Base-by-base conservation (phyloP, 2,113 vertebrate species). In the Sceloporus tristichus region DNA sequence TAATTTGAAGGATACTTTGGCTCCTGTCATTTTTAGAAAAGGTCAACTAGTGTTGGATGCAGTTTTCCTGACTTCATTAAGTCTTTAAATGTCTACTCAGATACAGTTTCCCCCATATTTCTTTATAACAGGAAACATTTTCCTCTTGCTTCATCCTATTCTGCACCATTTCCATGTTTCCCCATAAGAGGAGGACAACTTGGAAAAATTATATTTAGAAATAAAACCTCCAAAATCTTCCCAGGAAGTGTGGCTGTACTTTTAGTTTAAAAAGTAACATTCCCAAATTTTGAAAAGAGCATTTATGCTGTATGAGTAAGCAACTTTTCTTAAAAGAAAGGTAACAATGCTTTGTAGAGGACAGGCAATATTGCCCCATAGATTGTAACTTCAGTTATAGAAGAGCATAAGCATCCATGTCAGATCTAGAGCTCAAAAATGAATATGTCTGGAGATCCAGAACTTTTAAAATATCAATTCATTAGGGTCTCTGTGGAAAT, bases 11-110 rank as follows among this genome's bases (percentile, higher is more conserved):
- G 25, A 87, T 48, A 25, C 19, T 82, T 75, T 87, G 70, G 42
- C 70, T 82, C 79, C 79, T 82, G 56, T 76, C 71, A 82, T 73
- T 65, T 66, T 87, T 27, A 71, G 40, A 53, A 82, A 87, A 82
- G 79, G 79, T 82, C 86, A 82, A 34, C 18, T 66, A 48, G n/a
- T 66, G 71, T 82, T 76, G 27, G 56, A 76, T 66, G 48, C 34
- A 77, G 62, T 74, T 76, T 54, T 82, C 16, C 13, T 27, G 40
- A 82, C 29, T 82, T 82, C 86, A 87, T 82, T 82, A 87, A 71
- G 48, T 27, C 65, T 86, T 79, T 56, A 86, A 79, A 87, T 27
- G 71, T 75, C 71, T 82, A 29, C 40, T 65, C 70, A 66, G 56
- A 34, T 68, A 65, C 56, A 48, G 27, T 14, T 34, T 65, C 56